Base-by-base conservation (phyloP, 2,113 vertebrate genomes). In the Microcebus griseorufus region DNA sequence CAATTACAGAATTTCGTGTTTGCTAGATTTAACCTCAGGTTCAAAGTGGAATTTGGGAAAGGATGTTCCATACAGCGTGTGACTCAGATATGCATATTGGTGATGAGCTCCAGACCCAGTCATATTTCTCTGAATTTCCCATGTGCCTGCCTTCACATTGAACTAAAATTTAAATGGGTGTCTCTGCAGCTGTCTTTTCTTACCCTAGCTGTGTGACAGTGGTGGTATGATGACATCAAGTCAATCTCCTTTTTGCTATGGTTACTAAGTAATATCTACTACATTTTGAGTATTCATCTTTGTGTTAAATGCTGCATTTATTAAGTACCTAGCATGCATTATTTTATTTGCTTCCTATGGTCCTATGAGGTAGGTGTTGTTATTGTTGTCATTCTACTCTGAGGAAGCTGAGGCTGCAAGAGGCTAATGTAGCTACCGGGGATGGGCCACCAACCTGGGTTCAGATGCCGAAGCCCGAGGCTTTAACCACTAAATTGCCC, bases 351-450 rank as follows among this genome's bases (percentile, higher is more conserved):
- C 25, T 29, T 20, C 51, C 13, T 39, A 2, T 3, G 29, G 10
- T 32, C 23, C 23, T 48, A 0, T 48, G 12, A n/a, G 9, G 27
- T 48, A 39, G 37, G 12, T 37, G 3, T 3, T n/a, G 6, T 60
- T 70, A 48, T n/a, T 67, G 48, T 17, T 82, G 9, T 16, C 23
- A 3, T 65, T 9, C 12, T 53, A 8, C 9, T 0, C 0, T 42
- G 23, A 80, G 37, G 42, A 84, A 84, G 34, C 48, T 25, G 55
- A 87, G 48, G 32, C 34, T 79, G 5, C 4, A 37, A 9, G 93
- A 89, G 34, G 8, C 12, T 64, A 10, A 25, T 37, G 17, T 32
- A 39, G 11, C 73, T 67, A 1, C 16, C 18, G 32, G 67, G 9
- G 58, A 13, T 83, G 27, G n/a, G 42, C 55, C 6, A 17, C 62